Percentiles rank a stretch among this genome's conserved stretches.
phyloP scores from a whole-genome alignment of 2,113 vertebrate species.

The Anser brachyrhynchus region DNA sequence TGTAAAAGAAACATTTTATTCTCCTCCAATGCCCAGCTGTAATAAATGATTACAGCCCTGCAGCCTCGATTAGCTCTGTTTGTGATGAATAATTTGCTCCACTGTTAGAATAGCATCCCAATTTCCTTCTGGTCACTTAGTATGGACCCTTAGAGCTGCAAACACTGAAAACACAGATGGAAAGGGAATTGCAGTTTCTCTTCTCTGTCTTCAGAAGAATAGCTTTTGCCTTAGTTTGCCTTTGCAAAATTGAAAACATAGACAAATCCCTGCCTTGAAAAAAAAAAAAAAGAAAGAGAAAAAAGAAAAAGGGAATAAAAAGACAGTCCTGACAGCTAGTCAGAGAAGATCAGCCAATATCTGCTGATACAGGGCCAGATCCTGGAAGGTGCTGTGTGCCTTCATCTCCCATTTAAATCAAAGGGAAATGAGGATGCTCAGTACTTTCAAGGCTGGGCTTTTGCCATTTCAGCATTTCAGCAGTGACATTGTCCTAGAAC shows the following conservation, averaged over 20 bases:
- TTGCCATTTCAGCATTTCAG: background rate
- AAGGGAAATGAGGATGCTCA: background rate
- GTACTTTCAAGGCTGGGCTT: background rate
- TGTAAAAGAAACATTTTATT: background rate
- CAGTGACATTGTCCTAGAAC: fast-evolving
- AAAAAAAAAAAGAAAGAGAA: background rate
- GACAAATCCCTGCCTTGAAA: background rate
- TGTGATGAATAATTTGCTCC: slow-evolving; percentile 38
- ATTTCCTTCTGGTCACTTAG: background rate
- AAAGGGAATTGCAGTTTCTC: background rate
- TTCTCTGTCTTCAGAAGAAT: background rate
- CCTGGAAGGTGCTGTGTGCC: background rate
- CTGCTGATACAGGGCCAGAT: background rate
- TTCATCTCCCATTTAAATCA: background rate
- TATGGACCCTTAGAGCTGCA: background rate
- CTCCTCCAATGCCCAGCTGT: background rate
- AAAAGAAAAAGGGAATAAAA: background rate
- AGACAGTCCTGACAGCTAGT: background rate
- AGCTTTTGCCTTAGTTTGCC: slow-evolving; percentile 18
- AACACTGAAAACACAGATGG: background rate
- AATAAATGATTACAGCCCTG: slow-evolving; percentile 2
- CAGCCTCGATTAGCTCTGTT: slow-evolving; percentile 35
- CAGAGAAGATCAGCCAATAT: background rate
- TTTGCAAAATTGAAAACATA: background rate
- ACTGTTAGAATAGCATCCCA: background rate